A percentile compares a stretch with the other conserved stretches of the same genome.
Conservation (phyloP, 2,797 vertebrate genomes). For the Tadarida brasiliensis region DNA sequence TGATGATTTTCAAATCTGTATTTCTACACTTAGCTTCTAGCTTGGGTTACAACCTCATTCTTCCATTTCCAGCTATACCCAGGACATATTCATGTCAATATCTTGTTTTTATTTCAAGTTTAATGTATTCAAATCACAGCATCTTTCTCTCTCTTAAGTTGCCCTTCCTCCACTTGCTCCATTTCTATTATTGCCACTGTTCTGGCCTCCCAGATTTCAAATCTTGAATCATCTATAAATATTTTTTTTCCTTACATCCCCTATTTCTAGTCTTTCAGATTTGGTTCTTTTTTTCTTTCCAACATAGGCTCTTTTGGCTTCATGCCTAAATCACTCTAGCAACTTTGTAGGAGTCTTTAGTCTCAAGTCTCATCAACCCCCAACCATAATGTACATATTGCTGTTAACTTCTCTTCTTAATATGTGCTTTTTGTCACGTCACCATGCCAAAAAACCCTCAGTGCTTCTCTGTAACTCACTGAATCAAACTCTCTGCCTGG, state of each 20-base stretch:
- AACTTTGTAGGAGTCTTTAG: constrained; percentile 6
- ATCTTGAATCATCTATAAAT: not conserved
- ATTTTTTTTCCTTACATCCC: not conserved
- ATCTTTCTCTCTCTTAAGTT: constrained; percentile 42
- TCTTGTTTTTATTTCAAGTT: constrained; percentile 41
- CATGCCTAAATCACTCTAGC: not conserved
- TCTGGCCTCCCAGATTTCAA: not conserved
- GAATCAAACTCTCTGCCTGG: not conserved
- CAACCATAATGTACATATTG: not conserved
- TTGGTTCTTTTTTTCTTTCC: not conserved
- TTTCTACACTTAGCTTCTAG: not conserved
- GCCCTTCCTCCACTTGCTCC: not conserved
- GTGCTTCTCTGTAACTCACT: constrained; percentile 11
- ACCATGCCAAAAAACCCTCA: not conserved
- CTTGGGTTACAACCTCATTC: not conserved
- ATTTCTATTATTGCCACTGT: constrained; percentile 15
- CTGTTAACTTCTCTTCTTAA: not conserved
- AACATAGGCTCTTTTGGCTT: not conserved
- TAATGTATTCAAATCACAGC: not conserved
- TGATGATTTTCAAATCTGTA: constrained; percentile 31
- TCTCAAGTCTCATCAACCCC: not conserved
- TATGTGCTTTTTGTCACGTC: not conserved
- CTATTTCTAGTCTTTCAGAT: not conserved
- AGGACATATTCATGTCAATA: not conserved
- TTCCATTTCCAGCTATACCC: not conserved